Evolutionary conservation across 2,113 vertebrate genomes (phyloP).

Genomic region (Aplodontia rufa): DNA sequence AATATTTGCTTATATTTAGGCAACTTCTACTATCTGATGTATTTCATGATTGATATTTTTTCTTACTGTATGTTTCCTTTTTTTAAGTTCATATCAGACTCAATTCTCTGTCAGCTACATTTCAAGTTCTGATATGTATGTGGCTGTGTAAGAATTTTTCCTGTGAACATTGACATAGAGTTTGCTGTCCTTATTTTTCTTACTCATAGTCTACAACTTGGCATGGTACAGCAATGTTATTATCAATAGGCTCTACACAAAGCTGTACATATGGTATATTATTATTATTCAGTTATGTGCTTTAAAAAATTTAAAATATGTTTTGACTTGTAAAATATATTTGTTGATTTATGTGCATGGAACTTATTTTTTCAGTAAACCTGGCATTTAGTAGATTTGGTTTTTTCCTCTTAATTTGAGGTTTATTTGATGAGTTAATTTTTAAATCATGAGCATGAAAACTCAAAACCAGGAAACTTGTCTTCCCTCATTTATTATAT

Average conservation of each 20-base stretch:
- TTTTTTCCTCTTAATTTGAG: neutral
- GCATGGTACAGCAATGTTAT: neutral
- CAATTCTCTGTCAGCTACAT: neutral
- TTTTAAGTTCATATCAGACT: neutral
- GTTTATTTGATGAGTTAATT: neutral
- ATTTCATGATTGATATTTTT: neutral
- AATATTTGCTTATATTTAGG: neutral
- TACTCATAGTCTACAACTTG: neutral
- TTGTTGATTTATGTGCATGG: neutral
- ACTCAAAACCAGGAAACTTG: neutral
- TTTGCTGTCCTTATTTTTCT: neutral
- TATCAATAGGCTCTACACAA: neutral
- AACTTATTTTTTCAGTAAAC: neutral
- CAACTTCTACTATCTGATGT: neutral
- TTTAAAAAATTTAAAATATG: neutral
- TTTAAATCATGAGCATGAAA: neutral
- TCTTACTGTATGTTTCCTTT: rapidly evolving
- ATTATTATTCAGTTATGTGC: neutral
- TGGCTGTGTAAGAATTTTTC: neutral
- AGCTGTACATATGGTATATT: neutral
- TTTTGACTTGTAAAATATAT: neutral
- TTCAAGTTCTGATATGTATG: neutral
- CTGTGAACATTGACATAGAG: neutral
- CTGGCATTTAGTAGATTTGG: neutral
- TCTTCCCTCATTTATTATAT: neutral